Percentiles rank a stretch among this genome's conserved stretches.
phyloP scores from a whole-genome alignment of 2,888 invertebrate genomes.

The Diploptera punctata region DNA sequence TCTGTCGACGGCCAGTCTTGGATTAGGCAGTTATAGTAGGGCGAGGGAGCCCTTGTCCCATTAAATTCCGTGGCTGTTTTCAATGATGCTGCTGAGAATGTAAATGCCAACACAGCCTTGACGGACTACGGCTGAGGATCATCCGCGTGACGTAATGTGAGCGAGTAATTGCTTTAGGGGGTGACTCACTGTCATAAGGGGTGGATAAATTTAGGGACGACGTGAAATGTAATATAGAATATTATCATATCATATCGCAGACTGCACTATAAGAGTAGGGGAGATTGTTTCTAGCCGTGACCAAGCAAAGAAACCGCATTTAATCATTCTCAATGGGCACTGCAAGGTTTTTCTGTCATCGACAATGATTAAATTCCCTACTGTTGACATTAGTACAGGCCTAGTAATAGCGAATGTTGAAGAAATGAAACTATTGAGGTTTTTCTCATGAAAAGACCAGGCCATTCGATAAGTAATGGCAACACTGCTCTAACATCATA shows the following conservation, averaged over 20 bases:
- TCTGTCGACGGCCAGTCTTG: not conserved
- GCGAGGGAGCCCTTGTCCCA: not conserved
- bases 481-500: no score
- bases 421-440: no score
- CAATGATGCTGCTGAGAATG: constrained; percentile 15
- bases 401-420: no score
- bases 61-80: constrained; percentile 26
- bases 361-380: constrained; percentile 25
- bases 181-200: constrained; percentile 26
- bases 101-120: constrained; percentile 22
- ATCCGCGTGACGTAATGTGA: constrained; percentile 25
- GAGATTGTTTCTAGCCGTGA: not conserved
- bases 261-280: constrained; percentile 18
- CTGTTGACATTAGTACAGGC: constrained; percentile 27
- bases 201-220: not conserved
- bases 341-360: not conserved
- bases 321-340: constrained; percentile 18
- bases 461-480: no score
- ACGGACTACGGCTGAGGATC: constrained; percentile 12
- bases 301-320: constrained; percentile 28
- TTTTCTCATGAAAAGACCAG: no score
- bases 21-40: not conserved
- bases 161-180: constrained; percentile 26
- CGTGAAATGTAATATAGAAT: constrained; percentile 29
- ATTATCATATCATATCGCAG: constrained; percentile 35